Evolutionary conservation across 2,797 vertebrate species (phyloP).

Genomic region (Channa striata): DNA sequence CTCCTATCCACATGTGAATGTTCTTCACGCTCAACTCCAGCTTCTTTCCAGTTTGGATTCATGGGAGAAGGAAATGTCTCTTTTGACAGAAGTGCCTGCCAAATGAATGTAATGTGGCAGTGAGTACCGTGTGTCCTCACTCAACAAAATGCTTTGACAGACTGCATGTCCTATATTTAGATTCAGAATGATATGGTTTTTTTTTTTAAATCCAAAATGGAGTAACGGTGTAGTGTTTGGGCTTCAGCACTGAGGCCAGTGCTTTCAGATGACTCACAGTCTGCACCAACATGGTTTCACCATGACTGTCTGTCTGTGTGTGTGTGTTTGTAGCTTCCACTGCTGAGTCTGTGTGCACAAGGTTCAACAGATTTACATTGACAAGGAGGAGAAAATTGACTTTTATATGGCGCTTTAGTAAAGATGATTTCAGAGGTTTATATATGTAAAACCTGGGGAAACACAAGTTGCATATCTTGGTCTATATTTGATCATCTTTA

Average conservation of each 20-base stretch:
- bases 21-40: no score
- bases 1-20: not conserved
- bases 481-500: not conserved
- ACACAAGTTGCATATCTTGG: not conserved
- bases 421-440: not conserved
- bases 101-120: not conserved
- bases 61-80: not conserved
- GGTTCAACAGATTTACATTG: constrained; percentile 13
- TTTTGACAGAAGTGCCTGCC: not conserved
- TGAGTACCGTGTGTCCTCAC: not conserved
- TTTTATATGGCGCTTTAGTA: not conserved
- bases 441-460: not conserved
- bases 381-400: not conserved
- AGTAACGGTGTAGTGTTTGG: not conserved
- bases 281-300: constrained; percentile 17
- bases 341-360: constrained; percentile 2
- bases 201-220: constrained; percentile 15
- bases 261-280: constrained; percentile 39
- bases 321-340: constrained; percentile 2
- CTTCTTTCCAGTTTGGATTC: not conserved
- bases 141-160: constrained; percentile 9
- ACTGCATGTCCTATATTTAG: constrained; percentile 33
- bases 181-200: not conserved
- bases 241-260: not conserved
- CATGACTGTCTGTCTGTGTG: not conserved